Percentiles rank a stretch among this genome's conserved stretches.
Evolutionary conservation across 2,888 invertebrate species (phyloP).

Genomic region (Coleophora flavipennella): DNA sequence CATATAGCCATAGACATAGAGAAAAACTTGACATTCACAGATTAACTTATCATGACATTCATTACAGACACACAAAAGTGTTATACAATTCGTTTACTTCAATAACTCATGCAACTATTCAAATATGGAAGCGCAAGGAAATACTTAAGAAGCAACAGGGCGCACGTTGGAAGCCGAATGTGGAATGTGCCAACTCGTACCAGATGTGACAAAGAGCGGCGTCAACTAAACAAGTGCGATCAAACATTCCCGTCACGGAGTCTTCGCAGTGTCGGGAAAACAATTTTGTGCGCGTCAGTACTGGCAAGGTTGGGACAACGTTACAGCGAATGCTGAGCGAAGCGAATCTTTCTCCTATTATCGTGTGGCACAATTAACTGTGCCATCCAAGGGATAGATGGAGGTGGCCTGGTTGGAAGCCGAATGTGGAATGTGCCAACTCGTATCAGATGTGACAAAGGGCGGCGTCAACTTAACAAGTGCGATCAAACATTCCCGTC

Average conservation of each 20-base stretch:
- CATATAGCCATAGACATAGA: too few relatives aligned
- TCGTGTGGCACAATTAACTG: too few relatives aligned
- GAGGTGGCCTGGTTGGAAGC: too few relatives aligned
- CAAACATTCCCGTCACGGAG: constrained; percentile 34
- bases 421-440: constrained; percentile 4
- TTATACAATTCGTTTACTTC: background rate
- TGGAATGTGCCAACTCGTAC: constrained; percentile 12
- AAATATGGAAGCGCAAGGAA: background rate
- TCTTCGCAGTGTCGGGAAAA: constrained; percentile 27
- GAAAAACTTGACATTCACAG: too few relatives aligned
- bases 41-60: too few relatives aligned
- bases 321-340: too few relatives aligned
- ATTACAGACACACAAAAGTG: background rate
- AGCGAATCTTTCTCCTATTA: too few relatives aligned
- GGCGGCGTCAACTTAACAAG: constrained; percentile 26
- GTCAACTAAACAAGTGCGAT: constrained; percentile 25
- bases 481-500: constrained; percentile 29
- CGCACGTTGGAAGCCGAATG: background rate
- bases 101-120: background rate
- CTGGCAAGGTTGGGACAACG: constrained; percentile 18
- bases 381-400: too few relatives aligned
- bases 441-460: constrained; percentile 24
- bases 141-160: constrained; percentile 2
- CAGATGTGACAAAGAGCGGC: constrained; percentile 25
- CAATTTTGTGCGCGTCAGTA: constrained; percentile 40